Base-by-base conservation (phyloP, 2,113 vertebrate species). In the Ramphastos sulfuratus region DNA sequence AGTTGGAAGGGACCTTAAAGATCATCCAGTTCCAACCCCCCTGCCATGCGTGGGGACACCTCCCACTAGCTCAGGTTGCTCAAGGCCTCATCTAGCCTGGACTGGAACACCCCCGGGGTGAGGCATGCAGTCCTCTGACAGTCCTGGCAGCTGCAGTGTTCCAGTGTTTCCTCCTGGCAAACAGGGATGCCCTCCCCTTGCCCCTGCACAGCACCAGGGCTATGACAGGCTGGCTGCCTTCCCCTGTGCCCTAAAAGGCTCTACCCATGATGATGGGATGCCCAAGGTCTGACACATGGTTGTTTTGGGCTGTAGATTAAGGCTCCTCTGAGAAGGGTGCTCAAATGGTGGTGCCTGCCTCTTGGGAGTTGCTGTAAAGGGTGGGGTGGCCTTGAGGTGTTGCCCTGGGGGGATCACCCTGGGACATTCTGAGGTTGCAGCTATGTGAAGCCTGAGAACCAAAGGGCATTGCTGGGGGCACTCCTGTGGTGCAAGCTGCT, bases 341-440 rank as follows among this genome's bases (percentile, higher is more conserved):
- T 90, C 18, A 14, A 20, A 39, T 24, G 33, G 37, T 2, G 3
- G 19, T 19, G 42, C 54, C 37, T 15, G 18, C 31, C 16, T 67
- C 24, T 55, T 72, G 18, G 0, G 1, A 67, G 42, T 67, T 78
- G 35, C 9, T 15, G 4, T 33, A 24, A 48, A 50, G 60, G 9
- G 15, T 54, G 19, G 15, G 12, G 9, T 83, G 76, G 10, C 28
- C 50, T 88, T 52, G 37, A 61, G 50, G 6, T 85, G 55, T 67
- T 0, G 0, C 31, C 37, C 14, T 28, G 82, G 24, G 20, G 23
- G 4, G 2, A 17, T 35, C 21, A 3, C 19, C 10, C 21, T 60
- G n/a, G 16, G 30, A 1, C 0, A 0, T 7, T 59, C n/a, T 1
- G 1, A 31, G 48, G 18, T 64, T 64, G 42, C 8, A 8, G 39